phyloP scores from a whole-genome alignment of 1,140 invertebrate genomes.

The Sitobion miscanthi region DNA sequence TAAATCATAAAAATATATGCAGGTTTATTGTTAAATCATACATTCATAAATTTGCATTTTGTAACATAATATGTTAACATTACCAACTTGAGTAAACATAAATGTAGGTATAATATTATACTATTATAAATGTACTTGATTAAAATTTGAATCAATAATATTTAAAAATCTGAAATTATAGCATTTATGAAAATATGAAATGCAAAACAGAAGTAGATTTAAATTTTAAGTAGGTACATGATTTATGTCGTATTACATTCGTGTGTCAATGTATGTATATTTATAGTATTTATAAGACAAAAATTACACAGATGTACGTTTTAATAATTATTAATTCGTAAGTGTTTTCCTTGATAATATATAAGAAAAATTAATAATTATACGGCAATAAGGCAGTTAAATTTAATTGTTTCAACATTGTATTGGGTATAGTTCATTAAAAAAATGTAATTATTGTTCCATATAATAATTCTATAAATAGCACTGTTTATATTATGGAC shows the following conservation, averaged over 20 bases:
- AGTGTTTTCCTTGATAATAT: neutral
- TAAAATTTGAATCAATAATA: neutral
- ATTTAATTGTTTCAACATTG: conserved; percentile 9
- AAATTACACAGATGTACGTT: neutral
- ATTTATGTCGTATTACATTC: neutral
- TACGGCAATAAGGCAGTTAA: neutral
- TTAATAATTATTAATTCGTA: neutral
- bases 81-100: neutral
- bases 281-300: neutral
- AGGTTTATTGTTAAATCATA: no score
- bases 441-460: neutral
- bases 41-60: neutral
- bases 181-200: neutral
- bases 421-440: neutral
- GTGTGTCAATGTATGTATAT: neutral
- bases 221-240: neutral
- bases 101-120: neutral
- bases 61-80: neutral
- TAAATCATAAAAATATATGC: neutral
- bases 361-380: neutral
- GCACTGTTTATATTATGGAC: neutral
- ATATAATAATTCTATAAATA: conserved; percentile 1
- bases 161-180: neutral
- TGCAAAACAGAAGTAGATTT: neutral
- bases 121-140: neutral